Evolutionary conservation across 2,113 vertebrate species (phyloP).

Genomic region (Amia ocellicauda): DNA sequence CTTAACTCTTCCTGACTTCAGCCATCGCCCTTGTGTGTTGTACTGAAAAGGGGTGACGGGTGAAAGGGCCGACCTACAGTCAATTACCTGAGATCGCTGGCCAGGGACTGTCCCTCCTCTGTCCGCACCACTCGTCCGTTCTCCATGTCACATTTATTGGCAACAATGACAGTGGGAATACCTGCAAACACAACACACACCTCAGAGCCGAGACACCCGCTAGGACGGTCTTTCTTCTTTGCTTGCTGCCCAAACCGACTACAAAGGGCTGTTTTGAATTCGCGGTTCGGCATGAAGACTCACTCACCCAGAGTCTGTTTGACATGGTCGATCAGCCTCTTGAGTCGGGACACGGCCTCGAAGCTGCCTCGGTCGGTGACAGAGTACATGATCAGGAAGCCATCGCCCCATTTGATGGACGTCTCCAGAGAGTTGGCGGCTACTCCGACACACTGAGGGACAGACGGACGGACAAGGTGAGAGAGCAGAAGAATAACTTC

Average conservation of each 20-base stretch:
- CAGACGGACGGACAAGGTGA: neutral
- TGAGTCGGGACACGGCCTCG: constrained; percentile 54
- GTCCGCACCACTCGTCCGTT: constrained; percentile 38
- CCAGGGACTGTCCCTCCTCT: constrained; percentile 43
- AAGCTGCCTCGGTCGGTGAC: constrained; percentile 62
- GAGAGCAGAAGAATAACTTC: neutral
- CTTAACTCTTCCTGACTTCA: no score
- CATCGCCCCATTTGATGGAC: constrained; percentile 64
- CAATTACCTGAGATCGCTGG: constrained; percentile 37
- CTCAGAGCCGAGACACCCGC: neutral
- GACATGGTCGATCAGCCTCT: constrained; percentile 60
- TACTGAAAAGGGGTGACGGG: no score
- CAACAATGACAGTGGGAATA: constrained; percentile 41
- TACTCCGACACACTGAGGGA: constrained; percentile 34
- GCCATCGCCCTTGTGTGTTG: no score
- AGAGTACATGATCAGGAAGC: constrained; percentile 67
- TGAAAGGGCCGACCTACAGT: no score
- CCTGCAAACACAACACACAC: constrained; percentile 22
- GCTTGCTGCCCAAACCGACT: no score
- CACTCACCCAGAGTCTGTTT: constrained; percentile 57
- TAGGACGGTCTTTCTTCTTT: no score
- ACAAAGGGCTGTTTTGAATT: no score
- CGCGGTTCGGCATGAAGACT: no score
- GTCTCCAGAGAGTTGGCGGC: constrained; percentile 46
- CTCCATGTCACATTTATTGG: constrained; percentile 45